Evolutionary conservation across 2,888 invertebrate species (phyloP), one percentile per base, ranked within the genome.

Genomic region (Dasypolia templi): DNA sequence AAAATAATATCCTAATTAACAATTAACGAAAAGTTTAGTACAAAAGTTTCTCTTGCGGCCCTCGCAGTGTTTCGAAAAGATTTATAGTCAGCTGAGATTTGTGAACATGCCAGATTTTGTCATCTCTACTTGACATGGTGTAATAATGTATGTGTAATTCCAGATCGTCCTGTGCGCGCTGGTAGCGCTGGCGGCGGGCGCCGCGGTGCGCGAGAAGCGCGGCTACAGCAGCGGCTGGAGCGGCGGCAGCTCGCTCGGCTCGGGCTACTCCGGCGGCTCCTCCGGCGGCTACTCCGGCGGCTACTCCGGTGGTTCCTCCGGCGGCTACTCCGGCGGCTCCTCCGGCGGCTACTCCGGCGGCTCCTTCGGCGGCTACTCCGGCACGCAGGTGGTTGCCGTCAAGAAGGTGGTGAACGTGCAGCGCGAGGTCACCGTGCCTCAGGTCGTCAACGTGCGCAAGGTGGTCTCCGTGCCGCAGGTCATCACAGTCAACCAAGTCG

Each of bases 381-480:
- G 86, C 74, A 77, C 89, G 29, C 88, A 87, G 83, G 86, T 91
- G 77, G 82, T 91, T 84, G 81, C 89, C 76, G 87, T 90, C 84
- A 86, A 89, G 79, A 90, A 89, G 83, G 89, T 91, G 44, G 89
- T 91, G 72, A 90, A 89, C 87, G 90, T 90, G 42, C 90, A 90
- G 82, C 90, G 88, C 64, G 90, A 89, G 66, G 85, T 92, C 72
- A 80, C 84, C 68, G 91, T 91, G 63, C 92, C 92, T 0, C 89
- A 90, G 74, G 89, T 91, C 22, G 86, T 91, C 75, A 79, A 82
- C 64, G 91, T 92, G 42, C 91, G 87, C 76, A 93, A 91, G 83
- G 87, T 92, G 46, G 89, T 94, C 81, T 91, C 92, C 79, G 92
- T 89, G 59, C 93, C 92, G 51, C 92, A 92, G 83, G 91, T 92